Conservation (phyloP, 2,797 vertebrate genomes). For the Pogoniulus pusillus region DNA sequence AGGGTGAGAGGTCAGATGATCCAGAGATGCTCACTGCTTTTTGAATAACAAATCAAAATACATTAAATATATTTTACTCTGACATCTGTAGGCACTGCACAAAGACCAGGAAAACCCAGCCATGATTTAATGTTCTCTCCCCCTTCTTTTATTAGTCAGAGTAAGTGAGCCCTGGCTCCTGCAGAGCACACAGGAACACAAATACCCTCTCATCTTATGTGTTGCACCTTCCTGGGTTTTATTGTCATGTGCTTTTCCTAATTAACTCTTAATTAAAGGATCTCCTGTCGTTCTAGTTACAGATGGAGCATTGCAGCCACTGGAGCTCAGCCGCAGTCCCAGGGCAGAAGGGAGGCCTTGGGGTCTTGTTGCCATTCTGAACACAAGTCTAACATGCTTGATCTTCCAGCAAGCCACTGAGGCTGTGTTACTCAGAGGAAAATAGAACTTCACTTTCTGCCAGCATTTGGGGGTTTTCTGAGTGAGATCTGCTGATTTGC, state of each 20-base stretch:
- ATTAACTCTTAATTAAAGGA: not conserved
- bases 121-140: not conserved
- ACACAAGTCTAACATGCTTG: not conserved
- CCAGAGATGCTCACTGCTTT: not conserved
- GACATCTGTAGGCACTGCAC: not conserved
- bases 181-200: not conserved
- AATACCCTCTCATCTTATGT: not conserved
- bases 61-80: conserved; percentile 36
- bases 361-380: not conserved
- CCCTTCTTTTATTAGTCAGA: not conserved
- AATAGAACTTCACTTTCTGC: not conserved
- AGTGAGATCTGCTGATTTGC: not conserved
- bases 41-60: conserved; percentile 28
- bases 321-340: not conserved
- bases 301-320: not conserved
- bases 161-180: not conserved
- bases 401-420: not conserved
- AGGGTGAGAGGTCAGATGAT: conserved; percentile 11
- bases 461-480: not conserved
- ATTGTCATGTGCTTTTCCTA: not conserved
- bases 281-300: not conserved
- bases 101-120: not conserved
- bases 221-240: not conserved
- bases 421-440: not conserved
- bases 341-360: not conserved